phyloP scores from a whole-genome alignment of 2,113 vertebrate species.

The Australoheros scitulus region DNA sequence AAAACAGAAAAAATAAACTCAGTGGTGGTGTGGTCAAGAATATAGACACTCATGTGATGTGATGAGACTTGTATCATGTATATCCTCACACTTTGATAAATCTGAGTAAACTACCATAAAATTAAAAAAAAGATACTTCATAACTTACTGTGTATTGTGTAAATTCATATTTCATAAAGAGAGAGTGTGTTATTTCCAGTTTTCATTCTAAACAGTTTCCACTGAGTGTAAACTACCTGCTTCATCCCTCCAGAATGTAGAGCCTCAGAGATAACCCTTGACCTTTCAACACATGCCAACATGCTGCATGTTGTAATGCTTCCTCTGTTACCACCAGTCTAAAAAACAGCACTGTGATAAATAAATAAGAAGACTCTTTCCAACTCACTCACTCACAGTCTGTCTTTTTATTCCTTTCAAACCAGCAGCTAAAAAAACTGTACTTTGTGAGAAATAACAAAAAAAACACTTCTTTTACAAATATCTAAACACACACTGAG shows the following conservation, averaged over 20 bases:
- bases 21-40: background rate
- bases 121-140: background rate
- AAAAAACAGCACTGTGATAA: background rate
- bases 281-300: conserved; percentile 50
- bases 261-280: conserved; percentile 37
- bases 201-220: background rate
- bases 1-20: background rate
- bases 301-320: background rate
- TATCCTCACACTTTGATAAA: background rate
- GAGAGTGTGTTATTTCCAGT: background rate
- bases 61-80: background rate
- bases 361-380: background rate
- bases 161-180: background rate
- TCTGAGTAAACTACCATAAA: background rate
- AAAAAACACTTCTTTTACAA: conserved; percentile 9
- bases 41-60: background rate
- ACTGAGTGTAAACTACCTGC: background rate
- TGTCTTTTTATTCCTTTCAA: background rate
- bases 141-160: background rate
- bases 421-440: conserved; percentile 5
- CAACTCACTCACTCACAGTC: background rate
- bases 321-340: background rate
- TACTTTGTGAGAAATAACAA: conserved; percentile 1
- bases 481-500: background rate
- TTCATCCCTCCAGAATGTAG: background rate